Conservation (phyloP, 2,113 vertebrate species). For the Hemibagrus wyckioides region DNA sequence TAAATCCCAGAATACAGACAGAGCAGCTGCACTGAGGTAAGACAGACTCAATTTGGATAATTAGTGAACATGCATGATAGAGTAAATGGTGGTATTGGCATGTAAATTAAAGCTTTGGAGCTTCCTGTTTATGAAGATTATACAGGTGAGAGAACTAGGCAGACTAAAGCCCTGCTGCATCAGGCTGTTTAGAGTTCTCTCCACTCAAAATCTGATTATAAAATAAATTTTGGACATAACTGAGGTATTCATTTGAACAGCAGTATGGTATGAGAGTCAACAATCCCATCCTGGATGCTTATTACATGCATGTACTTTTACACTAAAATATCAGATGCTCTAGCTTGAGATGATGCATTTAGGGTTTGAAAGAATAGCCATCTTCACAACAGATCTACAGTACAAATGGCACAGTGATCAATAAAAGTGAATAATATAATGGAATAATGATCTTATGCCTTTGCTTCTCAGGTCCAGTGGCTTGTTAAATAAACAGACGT, state of each 20-base stretch:
- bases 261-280: neutral
- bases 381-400: neutral
- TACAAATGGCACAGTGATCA: neutral
- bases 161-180: neutral
- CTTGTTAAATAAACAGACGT: neutral
- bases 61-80: neutral
- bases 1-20: neutral
- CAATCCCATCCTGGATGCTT: neutral
- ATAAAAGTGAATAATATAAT: neutral
- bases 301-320: neutral
- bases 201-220: neutral
- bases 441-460: neutral
- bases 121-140: neutral
- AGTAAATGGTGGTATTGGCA: neutral
- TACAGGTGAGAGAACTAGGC: neutral
- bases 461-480: neutral
- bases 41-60: neutral
- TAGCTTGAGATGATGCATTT: neutral
- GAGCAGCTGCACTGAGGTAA: neutral
- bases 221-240: neutral
- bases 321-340: neutral
- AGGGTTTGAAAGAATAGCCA: neutral
- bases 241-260: neutral
- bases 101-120: neutral
- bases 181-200: neutral